These are phyloP conservation scores for Sinopyrophorus schimmeli DNA, from an alignment of 2,888 invertebrate genomes.

Conservation along the genomic window DNA sequence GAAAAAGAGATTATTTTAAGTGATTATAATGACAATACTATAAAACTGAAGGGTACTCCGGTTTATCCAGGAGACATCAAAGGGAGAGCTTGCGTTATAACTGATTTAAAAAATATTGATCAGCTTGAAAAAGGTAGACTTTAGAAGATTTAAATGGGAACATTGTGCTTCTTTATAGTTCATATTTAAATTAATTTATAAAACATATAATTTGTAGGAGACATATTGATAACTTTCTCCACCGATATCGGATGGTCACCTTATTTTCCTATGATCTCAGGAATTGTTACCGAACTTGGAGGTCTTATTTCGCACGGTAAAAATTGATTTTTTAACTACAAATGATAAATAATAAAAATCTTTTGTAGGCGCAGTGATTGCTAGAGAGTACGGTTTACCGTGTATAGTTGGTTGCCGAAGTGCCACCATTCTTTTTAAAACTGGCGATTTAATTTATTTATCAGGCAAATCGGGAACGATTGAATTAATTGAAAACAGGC, in stretches of 20 bases:
- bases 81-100: conserved; percentile 74
- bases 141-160: conserved; percentile 1
- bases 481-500: conserved; percentile 53
- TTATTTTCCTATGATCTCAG: conserved; percentile 77
- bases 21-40: neutral
- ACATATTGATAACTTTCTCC: conserved; percentile 74
- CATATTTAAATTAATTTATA: no score
- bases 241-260: conserved; percentile 88
- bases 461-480: conserved; percentile 57
- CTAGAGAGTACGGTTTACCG: conserved; percentile 81
- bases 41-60: conserved; percentile 56
- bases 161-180: neutral
- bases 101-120: conserved; percentile 63
- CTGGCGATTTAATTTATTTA: conserved; percentile 66
- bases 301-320: conserved; percentile 83
- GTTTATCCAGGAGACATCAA: conserved; percentile 71
- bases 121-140: conserved; percentile 47
- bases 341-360: neutral
- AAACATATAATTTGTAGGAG: conserved; percentile 59
- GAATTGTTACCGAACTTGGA: conserved; percentile 80
- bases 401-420: conserved; percentile 75
- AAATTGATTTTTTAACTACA: neutral
- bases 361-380: conserved; percentile 73
- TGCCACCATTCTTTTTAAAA: conserved; percentile 68
- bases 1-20: conserved; percentile 32